Conservation (phyloP, 2,113 vertebrate species). For the Chamaetylas fuelleborni region DNA sequence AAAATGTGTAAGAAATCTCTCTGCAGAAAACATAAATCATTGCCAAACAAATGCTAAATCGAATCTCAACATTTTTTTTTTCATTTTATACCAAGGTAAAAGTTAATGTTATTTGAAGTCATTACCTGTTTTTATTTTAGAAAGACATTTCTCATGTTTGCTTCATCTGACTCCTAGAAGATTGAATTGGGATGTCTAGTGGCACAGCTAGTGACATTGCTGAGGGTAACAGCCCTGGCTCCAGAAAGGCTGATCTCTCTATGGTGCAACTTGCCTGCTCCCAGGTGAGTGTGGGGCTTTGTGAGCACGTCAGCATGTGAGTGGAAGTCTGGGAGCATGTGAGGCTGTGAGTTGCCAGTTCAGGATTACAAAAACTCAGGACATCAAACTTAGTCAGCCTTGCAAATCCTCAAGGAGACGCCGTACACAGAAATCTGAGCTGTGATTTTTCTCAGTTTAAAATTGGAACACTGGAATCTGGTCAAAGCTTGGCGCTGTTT, state of each 20-base stretch:
- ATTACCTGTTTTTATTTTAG: not conserved
- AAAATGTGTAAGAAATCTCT: not conserved
- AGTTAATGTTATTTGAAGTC: not conserved
- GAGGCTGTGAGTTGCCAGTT: not conserved
- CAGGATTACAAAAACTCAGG: not conserved
- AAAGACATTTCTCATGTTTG: not conserved
- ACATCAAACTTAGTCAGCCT: not conserved
- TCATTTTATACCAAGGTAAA: not conserved
- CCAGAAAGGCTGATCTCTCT: not conserved
- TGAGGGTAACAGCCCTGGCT: not conserved
- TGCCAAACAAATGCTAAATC: not conserved
- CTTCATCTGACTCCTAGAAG: not conserved
- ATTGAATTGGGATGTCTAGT: not conserved
- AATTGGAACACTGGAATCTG: not conserved
- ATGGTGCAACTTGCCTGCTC: not conserved
- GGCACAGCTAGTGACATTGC: not conserved
- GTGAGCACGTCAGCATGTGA: rapidly evolving
- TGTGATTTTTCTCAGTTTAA: not conserved
- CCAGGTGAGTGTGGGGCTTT: not conserved
- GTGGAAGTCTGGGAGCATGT: not conserved
- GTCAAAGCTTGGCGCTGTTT: not conserved
- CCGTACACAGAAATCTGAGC: not conserved
- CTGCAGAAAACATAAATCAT: not conserved
- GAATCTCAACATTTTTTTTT: not conserved
- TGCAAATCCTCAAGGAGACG: not conserved